Conservation (phyloP, 2,113 vertebrate species). For the human region GRCh38 chr7:135255001-135255500, state of each 20-base stretch:
- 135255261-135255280: background rate
- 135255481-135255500: no score
- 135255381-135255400: background rate
- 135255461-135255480: background rate
- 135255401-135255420: background rate
- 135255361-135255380: background rate
- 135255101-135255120: constrained; percentile 77
- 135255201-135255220: constrained; percentile 67
- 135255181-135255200: constrained; percentile 82
- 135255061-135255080: background rate
- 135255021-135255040: background rate
- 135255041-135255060: background rate
- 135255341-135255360: background rate
- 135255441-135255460: background rate
- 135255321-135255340: background rate
- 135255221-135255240: constrained; percentile 81
- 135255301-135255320: rapidly evolving
- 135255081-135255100: constrained; percentile 39
- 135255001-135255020: background rate
- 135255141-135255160: constrained; percentile 79
- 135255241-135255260: rapidly evolving
- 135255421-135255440: background rate
- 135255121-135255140: constrained; percentile 64
- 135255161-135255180: constrained; percentile 83
- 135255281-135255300: background rate